Evolutionary conservation across 2,113 vertebrate species (phyloP).

Genomic region (Python bivittatus): DNA sequence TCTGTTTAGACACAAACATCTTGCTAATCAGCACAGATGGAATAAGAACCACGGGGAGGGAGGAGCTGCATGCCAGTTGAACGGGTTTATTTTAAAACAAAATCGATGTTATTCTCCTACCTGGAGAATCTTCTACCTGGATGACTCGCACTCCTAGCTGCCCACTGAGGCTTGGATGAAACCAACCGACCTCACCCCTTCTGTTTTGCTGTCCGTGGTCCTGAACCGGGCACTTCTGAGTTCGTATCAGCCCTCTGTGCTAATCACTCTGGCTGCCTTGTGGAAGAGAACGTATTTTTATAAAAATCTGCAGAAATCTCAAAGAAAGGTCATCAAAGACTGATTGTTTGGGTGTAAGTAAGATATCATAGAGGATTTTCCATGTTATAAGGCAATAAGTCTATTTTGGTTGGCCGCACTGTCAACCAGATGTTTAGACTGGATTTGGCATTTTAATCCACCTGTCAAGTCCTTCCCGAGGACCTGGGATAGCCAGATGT

Average conservation of each 20-base stretch:
- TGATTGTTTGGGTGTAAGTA: neutral
- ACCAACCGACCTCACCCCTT: neutral
- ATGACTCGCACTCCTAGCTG: conserved; percentile 50
- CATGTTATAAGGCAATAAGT: neutral
- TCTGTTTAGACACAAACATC: conserved; percentile 86
- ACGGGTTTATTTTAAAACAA: conserved; percentile 71
- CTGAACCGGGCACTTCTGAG: neutral
- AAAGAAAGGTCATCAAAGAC: neutral
- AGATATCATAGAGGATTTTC: neutral
- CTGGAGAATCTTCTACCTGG: conserved; percentile 65
- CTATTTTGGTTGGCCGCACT: no score
- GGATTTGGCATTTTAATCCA: no score
- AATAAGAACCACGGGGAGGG: conserved; percentile 74
- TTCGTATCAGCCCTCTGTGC: neutral
- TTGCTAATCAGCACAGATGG: conserved; percentile 84
- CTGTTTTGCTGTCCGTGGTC: neutral
- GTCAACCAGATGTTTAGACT: no score
- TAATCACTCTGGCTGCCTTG: neutral
- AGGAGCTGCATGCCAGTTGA: conserved; percentile 82
- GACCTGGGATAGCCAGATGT: no score
- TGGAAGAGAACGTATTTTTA: neutral
- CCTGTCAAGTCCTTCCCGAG: no score
- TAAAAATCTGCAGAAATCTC: neutral
- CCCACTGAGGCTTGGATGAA: conserved; percentile 31
- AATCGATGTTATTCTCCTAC: conserved; percentile 29